These are phyloP conservation scores for Micoletzkya japonica DNA, from an alignment of 2,888 invertebrate genomes.

Conservation along the genomic window DNA sequence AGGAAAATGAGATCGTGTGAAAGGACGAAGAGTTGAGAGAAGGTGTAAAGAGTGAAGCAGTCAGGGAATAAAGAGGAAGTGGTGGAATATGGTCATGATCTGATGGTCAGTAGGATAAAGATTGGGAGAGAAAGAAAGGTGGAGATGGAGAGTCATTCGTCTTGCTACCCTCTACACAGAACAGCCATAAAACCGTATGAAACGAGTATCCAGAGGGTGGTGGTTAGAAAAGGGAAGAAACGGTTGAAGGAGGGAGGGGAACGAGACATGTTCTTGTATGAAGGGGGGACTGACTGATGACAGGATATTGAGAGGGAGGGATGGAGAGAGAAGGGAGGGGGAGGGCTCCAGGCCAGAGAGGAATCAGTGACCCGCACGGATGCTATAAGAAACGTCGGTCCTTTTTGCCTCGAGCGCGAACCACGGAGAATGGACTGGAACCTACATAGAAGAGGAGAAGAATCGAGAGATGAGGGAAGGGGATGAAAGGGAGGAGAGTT, in stretches of 20 bases:
- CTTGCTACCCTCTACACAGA: neutral
- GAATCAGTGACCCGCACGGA: neutral
- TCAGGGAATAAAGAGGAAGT: neutral
- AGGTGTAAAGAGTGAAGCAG: neutral
- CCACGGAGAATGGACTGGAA: neutral
- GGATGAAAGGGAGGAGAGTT: slow-evolving; percentile 11
- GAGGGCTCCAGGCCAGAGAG: slow-evolving; percentile 7
- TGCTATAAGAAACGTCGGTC: too few relatives aligned
- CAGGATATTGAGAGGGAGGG: neutral
- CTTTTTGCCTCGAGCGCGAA: too few relatives aligned
- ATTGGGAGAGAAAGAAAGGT: neutral
- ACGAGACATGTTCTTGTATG: too few relatives aligned
- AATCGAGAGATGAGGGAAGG: neutral
- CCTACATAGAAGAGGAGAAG: slow-evolving; percentile 14
- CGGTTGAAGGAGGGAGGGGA: slow-evolving; percentile 2
- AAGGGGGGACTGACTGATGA: too few relatives aligned
- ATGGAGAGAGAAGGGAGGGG: slow-evolving; percentile 15
- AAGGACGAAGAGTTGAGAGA: neutral
- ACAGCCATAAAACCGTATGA: slow-evolving; percentile 7
- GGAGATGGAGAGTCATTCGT: neutral
- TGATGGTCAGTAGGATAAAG: neutral
- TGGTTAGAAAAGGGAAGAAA: neutral
- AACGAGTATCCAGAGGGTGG: slow-evolving; percentile 12
- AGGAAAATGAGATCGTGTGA: neutral
- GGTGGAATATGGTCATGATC: too few relatives aligned